Evolutionary conservation across 2,797 vertebrate species (phyloP), one percentile per base, ranked within the genome.

Genomic region (Linurgus olivaceus): DNA sequence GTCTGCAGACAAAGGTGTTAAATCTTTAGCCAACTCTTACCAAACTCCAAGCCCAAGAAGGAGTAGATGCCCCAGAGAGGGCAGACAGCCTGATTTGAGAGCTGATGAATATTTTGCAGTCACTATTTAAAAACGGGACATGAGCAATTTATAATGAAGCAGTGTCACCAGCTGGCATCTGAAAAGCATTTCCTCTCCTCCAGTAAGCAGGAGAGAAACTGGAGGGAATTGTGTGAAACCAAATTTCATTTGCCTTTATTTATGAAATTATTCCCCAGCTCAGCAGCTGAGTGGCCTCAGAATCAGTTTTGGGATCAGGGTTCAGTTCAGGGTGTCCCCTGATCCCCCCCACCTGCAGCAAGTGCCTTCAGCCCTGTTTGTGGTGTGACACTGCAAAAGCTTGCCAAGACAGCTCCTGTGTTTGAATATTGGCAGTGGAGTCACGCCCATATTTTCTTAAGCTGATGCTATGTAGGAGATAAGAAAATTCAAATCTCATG

Each of bases 101-200:
- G 48, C 37, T 82, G 51, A 65, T 66, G 42, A 51, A 5, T 74
- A 20, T 83, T 87, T 68, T 78, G 31, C 75, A 92, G 40, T 54
- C 58, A 37, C 42, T 37, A 24, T 72, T 93, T 89, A 58, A 87
- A 95, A 93, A 76, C 0, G 3, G 85, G 84, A 93, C 89, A 66
- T 45, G 89, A 95, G 66, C 76, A 68, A 94, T 94, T 95, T 88
- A 91, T 93, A 92, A 94, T 88, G 94, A 91, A 95, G 95, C 94
- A 96, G 94, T 96, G 94, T 96, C 95, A 95, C 94, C 94, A 96
- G 94, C 94, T 96, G 96, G 92, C 94, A 90, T 94, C 37, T 75
- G 91, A 83, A 92, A 91, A 94, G 66, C 89, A 92, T 91, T 96
- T 96, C 82, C 79, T 93, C 74, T 88, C 78, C 14, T 4, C 63